A percentile compares a stretch with the other conserved stretches of the same genome.
phyloP scores from a whole-genome alignment of 2,797 vertebrate genomes.

The Sebastes hopkinsi region DNA sequence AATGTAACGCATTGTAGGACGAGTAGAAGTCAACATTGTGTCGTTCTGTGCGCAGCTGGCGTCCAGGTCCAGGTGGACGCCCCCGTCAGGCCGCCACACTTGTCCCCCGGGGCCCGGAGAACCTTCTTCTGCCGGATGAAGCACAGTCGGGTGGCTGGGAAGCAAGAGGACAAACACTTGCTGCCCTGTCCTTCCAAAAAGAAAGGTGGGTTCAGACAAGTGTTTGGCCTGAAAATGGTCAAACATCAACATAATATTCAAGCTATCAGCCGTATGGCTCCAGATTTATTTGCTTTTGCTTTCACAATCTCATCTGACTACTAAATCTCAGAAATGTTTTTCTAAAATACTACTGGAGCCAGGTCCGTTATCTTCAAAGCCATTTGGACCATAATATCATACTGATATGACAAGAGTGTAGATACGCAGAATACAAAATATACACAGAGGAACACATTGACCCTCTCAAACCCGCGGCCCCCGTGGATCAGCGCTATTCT shows the following conservation, averaged over 20 bases:
- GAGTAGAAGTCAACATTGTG: background rate
- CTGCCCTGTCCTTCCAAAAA: constrained; percentile 89
- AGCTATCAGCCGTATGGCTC: background rate
- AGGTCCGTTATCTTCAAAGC: background rate
- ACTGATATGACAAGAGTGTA: no score
- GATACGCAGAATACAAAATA: no score
- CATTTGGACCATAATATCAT: no score
- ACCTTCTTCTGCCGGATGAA: constrained; percentile 99
- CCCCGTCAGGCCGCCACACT: constrained; percentile 80
- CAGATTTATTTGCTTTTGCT: background rate
- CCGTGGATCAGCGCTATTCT: background rate
- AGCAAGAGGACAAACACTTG: constrained; percentile 87
- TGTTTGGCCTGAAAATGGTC: background rate
- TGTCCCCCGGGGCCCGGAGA: constrained; percentile 91
- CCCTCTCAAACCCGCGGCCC: no score
- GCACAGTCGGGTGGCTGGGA: constrained; percentile 87
- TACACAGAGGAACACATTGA: no score
- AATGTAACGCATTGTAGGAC: background rate
- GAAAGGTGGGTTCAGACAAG: constrained; percentile 84
- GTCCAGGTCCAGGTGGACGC: constrained; percentile 89
- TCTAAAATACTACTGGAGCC: background rate
- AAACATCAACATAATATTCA: background rate
- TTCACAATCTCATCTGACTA: background rate
- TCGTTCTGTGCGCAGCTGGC: constrained; percentile 81
- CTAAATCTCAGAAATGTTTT: background rate